Evolutionary conservation across 2,888 invertebrate genomes (phyloP), one percentile per base, ranked within the genome.

Genomic region (Alentia gelatinosa): DNA sequence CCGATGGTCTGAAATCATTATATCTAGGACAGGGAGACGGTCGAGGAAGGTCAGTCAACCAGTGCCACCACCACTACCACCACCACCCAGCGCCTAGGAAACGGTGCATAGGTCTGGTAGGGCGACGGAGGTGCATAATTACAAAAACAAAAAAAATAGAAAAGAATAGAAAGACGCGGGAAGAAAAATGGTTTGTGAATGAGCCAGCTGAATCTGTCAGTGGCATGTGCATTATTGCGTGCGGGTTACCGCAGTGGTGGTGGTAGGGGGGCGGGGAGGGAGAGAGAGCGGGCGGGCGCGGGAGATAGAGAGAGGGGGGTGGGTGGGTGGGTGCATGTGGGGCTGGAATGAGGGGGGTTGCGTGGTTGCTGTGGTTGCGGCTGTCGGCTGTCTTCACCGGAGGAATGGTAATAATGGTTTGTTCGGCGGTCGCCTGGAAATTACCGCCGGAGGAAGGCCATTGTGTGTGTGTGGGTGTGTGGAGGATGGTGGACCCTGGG

Each of bases 171-270:
- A 68, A 83, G 40, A n/a, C 23, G 83, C 7, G 83, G 39, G 35
- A 83, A 83, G 83, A 83, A 83, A 83, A 83, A 83, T 83, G 83
- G 83, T 83, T 39, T 35, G 83, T 83, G 83, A 83, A 83, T 83
- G 68, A 47, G 86, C 26, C 86, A 47, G 86, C 47, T 86, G 86
- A 86, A 86, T 86, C 47, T 86, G 86, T 19, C 47, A 30, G 30
- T 86, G 86, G 50, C 86, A 86, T 86, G 86, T 47, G 86, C 47
- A 86, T 42, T 30, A 4, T 86, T 47, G 47, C 86, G 47, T 86
- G 86, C 26, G 26, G 33, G 15, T 50, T 42, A 15, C 47, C 47
- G 86, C 47, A 5, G 47, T 3, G 39, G 12, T 5, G 74, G 26
- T 26, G 74, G 33, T 26, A 74, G 74, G 26, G 68, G 68, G 68